Evolutionary conservation across 1,140 invertebrate genomes (phyloP).

Genomic region (Wiebesia pumilae): DNA sequence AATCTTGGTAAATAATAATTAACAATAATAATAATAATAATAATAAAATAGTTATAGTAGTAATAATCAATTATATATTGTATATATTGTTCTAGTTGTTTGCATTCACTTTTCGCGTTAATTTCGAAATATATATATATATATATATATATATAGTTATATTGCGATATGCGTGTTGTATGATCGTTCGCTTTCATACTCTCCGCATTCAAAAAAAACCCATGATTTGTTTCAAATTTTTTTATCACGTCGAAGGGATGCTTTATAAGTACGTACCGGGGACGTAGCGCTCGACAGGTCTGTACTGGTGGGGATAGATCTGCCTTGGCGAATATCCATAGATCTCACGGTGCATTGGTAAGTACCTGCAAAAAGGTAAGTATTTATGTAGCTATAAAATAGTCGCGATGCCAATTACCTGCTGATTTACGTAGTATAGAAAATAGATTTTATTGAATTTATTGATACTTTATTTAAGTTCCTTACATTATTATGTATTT

Average conservation of each 20-base stretch:
- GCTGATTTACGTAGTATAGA: background rate
- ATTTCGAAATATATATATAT: conserved; percentile 49
- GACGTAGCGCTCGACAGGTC: conserved; percentile 85
- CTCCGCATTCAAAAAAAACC: conserved; percentile 34
- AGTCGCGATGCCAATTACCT: background rate
- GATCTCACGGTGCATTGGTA: conserved; percentile 89
- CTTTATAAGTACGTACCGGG: conserved; percentile 86
- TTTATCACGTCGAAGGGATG: conserved; percentile 20
- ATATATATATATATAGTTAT: conserved; percentile 34
- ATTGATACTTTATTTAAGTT: too few species aligned
- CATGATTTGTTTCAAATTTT: background rate
- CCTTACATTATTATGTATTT: too few species aligned
- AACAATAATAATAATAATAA: conserved; percentile 32
- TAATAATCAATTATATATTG: conserved; percentile 39
- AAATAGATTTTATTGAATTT: too few species aligned
- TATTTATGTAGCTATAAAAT: background rate
- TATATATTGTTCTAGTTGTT: conserved; percentile 40
- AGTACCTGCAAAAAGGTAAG: conserved; percentile 75
- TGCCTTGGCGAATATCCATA: conserved; percentile 90
- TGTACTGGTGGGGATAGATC: conserved; percentile 90
- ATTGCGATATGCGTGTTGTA: conserved; percentile 42
- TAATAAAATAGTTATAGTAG: conserved; percentile 22
- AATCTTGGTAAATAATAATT: conserved; percentile 33
- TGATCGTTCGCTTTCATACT: conserved; percentile 33
- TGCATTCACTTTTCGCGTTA: conserved; percentile 33